A percentile compares a stretch with the other conserved stretches of the same genome.
Evolutionary conservation across 2,797 vertebrate species (phyloP).

Genomic region (Enteromius viviparus): DNA sequence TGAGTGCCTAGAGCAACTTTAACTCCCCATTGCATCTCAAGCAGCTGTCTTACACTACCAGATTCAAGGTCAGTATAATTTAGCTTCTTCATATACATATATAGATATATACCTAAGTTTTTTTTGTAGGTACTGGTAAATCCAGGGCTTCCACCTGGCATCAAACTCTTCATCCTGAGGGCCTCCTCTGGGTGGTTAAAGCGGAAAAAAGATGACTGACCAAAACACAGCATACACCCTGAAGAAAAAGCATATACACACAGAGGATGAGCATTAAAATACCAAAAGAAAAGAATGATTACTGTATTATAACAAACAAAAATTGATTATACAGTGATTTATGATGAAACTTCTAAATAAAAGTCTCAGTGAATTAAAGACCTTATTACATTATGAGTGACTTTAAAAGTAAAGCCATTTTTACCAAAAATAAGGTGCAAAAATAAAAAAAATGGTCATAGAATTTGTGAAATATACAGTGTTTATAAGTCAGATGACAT

Average conservation of each 20-base stretch:
- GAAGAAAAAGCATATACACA: constrained; percentile 36
- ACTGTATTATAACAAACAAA: not conserved
- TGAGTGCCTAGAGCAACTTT: not conserved
- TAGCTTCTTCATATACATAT: constrained; percentile 18
- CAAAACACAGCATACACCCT: constrained; percentile 98
- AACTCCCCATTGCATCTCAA: not conserved
- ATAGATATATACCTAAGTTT: constrained; percentile 45
- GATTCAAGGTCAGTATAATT: constrained; percentile 7
- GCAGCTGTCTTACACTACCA: not conserved
- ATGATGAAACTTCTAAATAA: not conserved
- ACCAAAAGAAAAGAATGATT: not conserved
- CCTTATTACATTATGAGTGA: not conserved
- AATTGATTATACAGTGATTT: not conserved
- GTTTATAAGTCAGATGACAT: constrained; percentile 18
- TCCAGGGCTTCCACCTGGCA: constrained; percentile 78
- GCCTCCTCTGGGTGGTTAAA: constrained; percentile 98
- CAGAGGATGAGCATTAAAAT: not conserved
- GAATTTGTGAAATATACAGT: not conserved
- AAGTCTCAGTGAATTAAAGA: not conserved
- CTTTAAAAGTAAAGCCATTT: not conserved
- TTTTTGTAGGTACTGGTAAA: constrained; percentile 59
- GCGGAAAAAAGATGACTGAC: constrained; percentile 92
- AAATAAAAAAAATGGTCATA: not conserved
- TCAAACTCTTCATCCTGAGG: constrained; percentile 95
- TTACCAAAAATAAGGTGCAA: not conserved